phyloP scores from a whole-genome alignment of 2,113 vertebrate species.

The Syngnathoides biaculeatus region DNA sequence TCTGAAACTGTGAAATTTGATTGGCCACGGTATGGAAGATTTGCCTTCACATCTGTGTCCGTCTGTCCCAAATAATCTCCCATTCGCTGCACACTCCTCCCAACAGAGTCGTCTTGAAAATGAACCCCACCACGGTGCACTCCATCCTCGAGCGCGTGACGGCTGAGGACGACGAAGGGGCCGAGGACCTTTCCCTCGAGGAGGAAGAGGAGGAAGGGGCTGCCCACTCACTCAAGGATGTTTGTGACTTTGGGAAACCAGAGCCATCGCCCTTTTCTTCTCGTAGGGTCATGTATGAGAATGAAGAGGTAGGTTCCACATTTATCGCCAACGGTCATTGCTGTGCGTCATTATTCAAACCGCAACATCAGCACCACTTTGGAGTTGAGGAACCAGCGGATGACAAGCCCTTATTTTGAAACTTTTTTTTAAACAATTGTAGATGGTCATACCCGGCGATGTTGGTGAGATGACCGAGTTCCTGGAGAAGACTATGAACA shows the following conservation, averaged over 20 bases:
- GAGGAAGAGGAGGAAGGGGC: conserved; percentile 88
- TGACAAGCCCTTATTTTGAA: conserved; percentile 1
- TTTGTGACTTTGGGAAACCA: conserved; percentile 91
- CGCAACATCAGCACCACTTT: conserved; percentile 11
- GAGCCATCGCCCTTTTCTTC: conserved; percentile 97
- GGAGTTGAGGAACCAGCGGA: conserved; percentile 9
- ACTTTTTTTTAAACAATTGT: conserved; percentile 32
- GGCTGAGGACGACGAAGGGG: conserved; percentile 87
- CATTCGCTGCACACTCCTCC: conserved; percentile 1
- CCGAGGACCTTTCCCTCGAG: conserved; percentile 84
- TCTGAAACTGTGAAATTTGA: conserved; percentile 90
- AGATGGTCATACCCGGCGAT: conserved; percentile 98
- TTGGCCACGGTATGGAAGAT: conserved; percentile 83
- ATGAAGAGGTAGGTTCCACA: conserved; percentile 83
- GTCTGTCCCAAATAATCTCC: not conserved
- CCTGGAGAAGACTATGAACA: conserved; percentile 94
- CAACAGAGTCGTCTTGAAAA: conserved; percentile 86
- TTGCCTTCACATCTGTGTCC: not conserved
- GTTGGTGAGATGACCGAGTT: conserved; percentile 91
- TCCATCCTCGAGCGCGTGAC: conserved; percentile 92
- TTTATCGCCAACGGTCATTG: not conserved
- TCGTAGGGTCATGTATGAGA: conserved; percentile 97
- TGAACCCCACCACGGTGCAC: conserved; percentile 90
- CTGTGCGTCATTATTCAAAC: conserved; percentile 35
- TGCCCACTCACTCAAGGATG: conserved; percentile 92